Evolutionary conservation across 2,888 invertebrate genomes (phyloP), one percentile per base, ranked within the genome.

Genomic region (Sclerodermus sp.): DNA sequence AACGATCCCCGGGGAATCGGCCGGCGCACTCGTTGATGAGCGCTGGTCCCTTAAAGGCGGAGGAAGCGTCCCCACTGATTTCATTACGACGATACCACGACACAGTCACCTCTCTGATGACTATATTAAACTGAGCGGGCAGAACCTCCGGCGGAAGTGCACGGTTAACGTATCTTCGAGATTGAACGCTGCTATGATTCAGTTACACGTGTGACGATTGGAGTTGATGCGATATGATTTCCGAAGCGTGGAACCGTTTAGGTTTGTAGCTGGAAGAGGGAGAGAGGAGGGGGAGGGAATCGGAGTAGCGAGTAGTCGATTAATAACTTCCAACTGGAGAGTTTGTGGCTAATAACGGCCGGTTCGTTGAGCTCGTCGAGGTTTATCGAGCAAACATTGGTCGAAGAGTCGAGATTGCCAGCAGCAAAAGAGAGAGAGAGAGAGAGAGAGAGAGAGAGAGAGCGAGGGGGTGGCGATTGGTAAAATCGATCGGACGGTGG

Each of bases 331-430:
- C 50, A 55, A 45, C 43, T 50, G 39, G 45, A 49, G 51, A 47
- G 49, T 49, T 32, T 43, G 45, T 45, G 51, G 48, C 52, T 60
- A 58, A 58, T 58, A 53, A 42, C 41, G 44, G 45, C 47, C 49
- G 54, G 48, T 54, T 51, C 58, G 49, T 44, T 40, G 42, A 48
- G 45, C 55, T 49, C 45, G 32, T 47, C 31, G 45, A 45, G 52
- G 57, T 61, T 63, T 63, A 63, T 63, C 49, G 55, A 59, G 59
- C 52, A 59, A 63, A 63, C 61, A 63, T 59, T 49, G 56, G 60
- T 38, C 51, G 37, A 38, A 13, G 41, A 41, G n/a, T 37, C 44
- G 48, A 32, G 31, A 42, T 13, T 50, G 47, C 42, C 6, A 34
- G 34, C 13, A 13, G 12, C 4, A 12, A 34, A 12, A 34, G 34